These are phyloP conservation scores for Scomber colias DNA, from an alignment of 2,113 vertebrate species.

Conservation along the genomic window DNA sequence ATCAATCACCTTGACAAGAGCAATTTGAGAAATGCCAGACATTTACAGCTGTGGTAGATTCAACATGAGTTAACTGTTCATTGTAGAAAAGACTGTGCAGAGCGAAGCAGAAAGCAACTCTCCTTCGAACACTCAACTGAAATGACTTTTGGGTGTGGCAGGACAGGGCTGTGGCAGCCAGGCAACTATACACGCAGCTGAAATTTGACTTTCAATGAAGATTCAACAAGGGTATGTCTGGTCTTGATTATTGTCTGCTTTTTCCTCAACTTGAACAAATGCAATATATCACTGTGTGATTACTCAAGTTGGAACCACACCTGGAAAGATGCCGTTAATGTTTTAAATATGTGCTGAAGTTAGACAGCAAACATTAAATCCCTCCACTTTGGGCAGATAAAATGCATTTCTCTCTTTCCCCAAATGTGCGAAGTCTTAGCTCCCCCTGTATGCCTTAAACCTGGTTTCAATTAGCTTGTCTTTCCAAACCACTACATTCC, in stretches of 20 bases:
- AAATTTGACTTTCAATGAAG: constrained; percentile 58
- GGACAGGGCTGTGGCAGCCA: constrained; percentile 50
- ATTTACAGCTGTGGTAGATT: constrained; percentile 40
- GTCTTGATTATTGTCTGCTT: background rate
- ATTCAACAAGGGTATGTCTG: constrained; percentile 27
- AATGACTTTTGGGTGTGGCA: constrained; percentile 83
- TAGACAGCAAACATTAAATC: background rate
- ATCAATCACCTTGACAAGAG: constrained; percentile 62
- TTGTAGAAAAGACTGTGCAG: constrained; percentile 20
- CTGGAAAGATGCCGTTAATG: background rate
- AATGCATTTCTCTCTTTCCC: constrained; percentile 59
- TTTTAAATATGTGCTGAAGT: background rate
- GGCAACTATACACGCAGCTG: constrained; percentile 30
- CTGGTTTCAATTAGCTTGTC: constrained; percentile 90
- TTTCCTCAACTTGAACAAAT: constrained; percentile 13
- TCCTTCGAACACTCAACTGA: constrained; percentile 15
- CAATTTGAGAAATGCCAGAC: constrained; percentile 53
- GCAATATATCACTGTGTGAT: background rate
- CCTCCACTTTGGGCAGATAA: constrained; percentile 24
- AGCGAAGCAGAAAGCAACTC: constrained; percentile 31
- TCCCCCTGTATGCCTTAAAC: constrained; percentile 79
- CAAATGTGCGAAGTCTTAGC: constrained; percentile 64
- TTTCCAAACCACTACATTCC: constrained; percentile 91
- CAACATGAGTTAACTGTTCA: constrained; percentile 4
- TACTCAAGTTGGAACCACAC: background rate